These are phyloP conservation scores for Acanthosepion lycidas DNA, from an alignment of 2,888 invertebrate genomes.

Conservation along the genomic window DNA sequence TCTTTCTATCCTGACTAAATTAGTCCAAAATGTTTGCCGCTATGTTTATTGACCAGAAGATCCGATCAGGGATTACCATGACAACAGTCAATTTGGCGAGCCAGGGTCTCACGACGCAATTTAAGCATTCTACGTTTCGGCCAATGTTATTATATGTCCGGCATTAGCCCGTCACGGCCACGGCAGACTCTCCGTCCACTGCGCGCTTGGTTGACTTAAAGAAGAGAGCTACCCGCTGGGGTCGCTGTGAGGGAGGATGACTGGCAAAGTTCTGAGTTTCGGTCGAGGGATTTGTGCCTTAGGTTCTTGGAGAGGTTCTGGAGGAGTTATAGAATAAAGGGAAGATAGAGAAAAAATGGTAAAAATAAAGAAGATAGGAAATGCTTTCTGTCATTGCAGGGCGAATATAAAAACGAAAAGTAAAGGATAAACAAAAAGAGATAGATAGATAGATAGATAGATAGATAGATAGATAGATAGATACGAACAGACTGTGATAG, in stretches of 20 bases:
- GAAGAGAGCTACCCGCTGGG: not conserved
- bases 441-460: too few species aligned
- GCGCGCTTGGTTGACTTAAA: not conserved
- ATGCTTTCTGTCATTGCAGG: not conserved
- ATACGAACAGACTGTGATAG: too few species aligned
- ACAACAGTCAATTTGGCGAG: slow-evolving; percentile 18
- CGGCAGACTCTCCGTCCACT: not conserved
- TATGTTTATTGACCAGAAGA: slow-evolving; percentile 10
- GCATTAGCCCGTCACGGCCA: not conserved
- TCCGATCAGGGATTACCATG: slow-evolving; percentile 33
- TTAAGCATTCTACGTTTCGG: not conserved
- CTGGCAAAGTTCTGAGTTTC: not conserved
- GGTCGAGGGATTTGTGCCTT: not conserved
- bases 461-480: too few species aligned
- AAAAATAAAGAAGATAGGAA: not conserved
- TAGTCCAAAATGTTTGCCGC: not conserved
- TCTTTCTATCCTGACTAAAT: not conserved
- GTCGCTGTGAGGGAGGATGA: not conserved
- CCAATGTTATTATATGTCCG: slow-evolving; percentile 21
- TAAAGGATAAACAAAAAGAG: too few species aligned
- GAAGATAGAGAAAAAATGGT: not conserved
- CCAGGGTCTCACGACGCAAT: slow-evolving; percentile 16
- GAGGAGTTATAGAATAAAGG: too few species aligned
- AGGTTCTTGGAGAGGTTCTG: not conserved
- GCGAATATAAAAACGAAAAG: too few species aligned